Base-by-base conservation (phyloP, 2,797 vertebrate species). In the Brotogeris chrysoptera region DNA sequence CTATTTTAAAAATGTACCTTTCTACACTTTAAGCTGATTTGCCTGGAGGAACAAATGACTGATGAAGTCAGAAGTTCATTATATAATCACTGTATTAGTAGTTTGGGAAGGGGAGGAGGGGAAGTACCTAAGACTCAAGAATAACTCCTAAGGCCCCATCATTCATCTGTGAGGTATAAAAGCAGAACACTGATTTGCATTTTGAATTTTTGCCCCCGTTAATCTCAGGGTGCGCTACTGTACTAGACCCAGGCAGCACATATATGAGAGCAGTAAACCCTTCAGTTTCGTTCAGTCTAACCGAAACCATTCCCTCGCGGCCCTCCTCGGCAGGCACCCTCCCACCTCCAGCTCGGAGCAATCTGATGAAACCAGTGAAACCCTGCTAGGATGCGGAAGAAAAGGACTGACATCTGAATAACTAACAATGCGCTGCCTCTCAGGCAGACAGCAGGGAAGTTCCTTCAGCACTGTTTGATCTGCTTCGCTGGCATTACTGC, bases 381-480 rank as follows among this genome's bases (percentile, higher is more conserved):
- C 93, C 94, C 91, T 72, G 91, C 83, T 79, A 92, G 59, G 82
- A 86, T 43, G 47, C 61, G 80, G 88, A 92, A 92, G 94, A 63
- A 55, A 93, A 84, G 80, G 64, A 86, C 77, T 69, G 90, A 55
- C 69, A 79, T 74, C 34, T 84, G 90, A 95, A 84, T 61, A 90
- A 84, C 93, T 70, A 91, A 13, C 38, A 91, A 86, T 70, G 63
- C 18, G 16, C 36, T 86, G 69, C 80, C 70, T 95, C 87, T 93
- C 92, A 88, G 59, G 50, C 83, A 91, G 96, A 90, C 91, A 92
- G 95, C 92, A 92, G 92, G 96, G 95, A 96, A 96, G 95, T 93
- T 95, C 88, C 95, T 94, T 84, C 80, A 85, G 80, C 24, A 8
- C 63, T 71, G 82, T 92, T 80, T 91, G 93, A 96, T 93, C 80